Percentiles rank a stretch among this genome's conserved stretches.
Evolutionary conservation across 2,113 vertebrate genomes (phyloP).

Genomic region (Antennarius striatus): DNA sequence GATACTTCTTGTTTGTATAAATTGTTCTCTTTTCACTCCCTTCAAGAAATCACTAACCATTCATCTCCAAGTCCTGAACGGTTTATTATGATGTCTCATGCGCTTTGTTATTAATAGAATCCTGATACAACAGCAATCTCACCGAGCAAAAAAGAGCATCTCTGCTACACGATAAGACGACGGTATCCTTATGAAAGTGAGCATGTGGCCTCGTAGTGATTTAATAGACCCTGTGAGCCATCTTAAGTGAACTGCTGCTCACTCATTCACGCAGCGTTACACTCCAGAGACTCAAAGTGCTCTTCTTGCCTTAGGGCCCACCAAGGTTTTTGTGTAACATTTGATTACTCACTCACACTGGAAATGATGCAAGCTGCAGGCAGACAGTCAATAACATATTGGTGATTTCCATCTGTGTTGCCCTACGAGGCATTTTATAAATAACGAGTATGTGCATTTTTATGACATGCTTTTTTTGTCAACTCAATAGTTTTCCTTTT

Average conservation of each 20-base stretch:
- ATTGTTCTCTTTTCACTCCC: no score
- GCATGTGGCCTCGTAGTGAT: constrained; percentile 47
- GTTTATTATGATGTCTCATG: neutral
- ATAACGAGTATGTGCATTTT: constrained; percentile 26
- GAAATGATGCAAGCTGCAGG: constrained; percentile 48
- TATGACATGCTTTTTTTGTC: neutral
- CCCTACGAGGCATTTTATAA: constrained; percentile 44
- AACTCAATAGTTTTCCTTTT: neutral
- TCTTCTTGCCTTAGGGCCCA: constrained; percentile 59
- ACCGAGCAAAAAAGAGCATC: constrained; percentile 55
- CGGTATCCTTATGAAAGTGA: constrained; percentile 34
- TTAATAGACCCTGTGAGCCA: constrained; percentile 56
- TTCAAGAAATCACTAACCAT: neutral
- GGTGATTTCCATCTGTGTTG: constrained; percentile 48
- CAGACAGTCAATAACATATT: constrained; percentile 54
- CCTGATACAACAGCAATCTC: constrained; percentile 3
- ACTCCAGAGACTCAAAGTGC: constrained; percentile 63
- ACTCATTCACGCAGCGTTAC: constrained; percentile 52
- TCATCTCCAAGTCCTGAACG: neutral
- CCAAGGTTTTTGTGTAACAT: constrained; percentile 62
- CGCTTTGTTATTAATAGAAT: constrained; percentile 13
- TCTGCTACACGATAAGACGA: constrained; percentile 2
- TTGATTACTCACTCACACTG: constrained; percentile 66
- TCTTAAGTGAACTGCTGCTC: constrained; percentile 56
- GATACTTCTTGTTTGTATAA: no score